Base-by-base conservation (phyloP, 2,888 invertebrate species). In the Zaprionus bogoriensis region DNA sequence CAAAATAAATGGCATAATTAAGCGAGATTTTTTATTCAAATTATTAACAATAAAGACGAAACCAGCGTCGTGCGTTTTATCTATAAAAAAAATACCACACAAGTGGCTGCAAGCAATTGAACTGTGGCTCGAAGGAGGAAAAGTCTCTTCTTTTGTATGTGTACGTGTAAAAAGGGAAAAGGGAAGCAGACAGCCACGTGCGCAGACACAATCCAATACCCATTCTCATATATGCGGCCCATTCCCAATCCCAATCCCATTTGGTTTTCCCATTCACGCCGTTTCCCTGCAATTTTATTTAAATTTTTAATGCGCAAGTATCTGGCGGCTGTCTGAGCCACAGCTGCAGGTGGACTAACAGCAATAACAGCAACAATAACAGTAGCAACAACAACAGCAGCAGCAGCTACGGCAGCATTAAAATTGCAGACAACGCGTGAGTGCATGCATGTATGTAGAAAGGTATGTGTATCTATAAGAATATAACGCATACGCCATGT, bases 291-390 rank as follows among this genome's bases (percentile, higher is more conserved):
- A 82, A 68, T 85, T 68, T 74, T 77, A 71, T 74, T 80, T 86
- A 68, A 86, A 82, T 81, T 79, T 78, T 85, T 85, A 81, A 81
- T 81, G 68, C 59, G 17, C 70, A 76, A 76, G 82, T 76, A 82
- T 82, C 79, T 76, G 77, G 64, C 65, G 64, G 58, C 45, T 58
- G 76, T 61, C 69, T 84, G 76, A 81, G 67, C 46, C 69, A 32
- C 80, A 80, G 76, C 79, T 80, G 80, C 85, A 80, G 85, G 82
- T 80, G 55, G 50, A 77, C 77, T 58, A 65, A 62, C 55, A 60
- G 55, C 48, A 53, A 25, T 25, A 61, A 41, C 59, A 58, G 39
- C 30, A 65, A 4, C 41, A 53, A 14, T 42, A 57, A 22, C 17
- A 67, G 20, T 25, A 62, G 39, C 10, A 68, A 23, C 30, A 53